A percentile compares a stretch with the other conserved stretches of the same genome.
Evolutionary conservation across 1,140 invertebrate species (phyloP).

Genomic region (Drosophila pallidifrons): DNA sequence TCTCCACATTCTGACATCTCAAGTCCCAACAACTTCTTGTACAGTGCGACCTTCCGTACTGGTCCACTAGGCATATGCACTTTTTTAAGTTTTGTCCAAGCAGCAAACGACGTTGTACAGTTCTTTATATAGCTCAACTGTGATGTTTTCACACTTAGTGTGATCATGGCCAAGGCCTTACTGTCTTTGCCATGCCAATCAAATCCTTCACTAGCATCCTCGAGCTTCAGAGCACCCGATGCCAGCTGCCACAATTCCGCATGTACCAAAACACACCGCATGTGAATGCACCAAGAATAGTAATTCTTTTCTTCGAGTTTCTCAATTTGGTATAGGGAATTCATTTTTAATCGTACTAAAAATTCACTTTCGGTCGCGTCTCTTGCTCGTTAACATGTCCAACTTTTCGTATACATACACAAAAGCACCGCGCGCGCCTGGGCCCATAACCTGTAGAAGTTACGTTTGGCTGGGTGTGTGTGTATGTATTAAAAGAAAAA

Average conservation of each 20-base stretch:
- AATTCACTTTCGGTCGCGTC: too few relatives aligned
- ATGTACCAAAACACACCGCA: slow-evolving; percentile 16
- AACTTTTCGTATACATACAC: too few relatives aligned
- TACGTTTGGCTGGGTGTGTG: too few relatives aligned
- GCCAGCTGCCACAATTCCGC: not conserved
- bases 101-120: not conserved
- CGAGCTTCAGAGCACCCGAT: not conserved
- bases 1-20: too few relatives aligned
- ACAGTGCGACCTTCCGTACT: slow-evolving; percentile 8
- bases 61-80: slow-evolving; percentile 24
- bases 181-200: not conserved
- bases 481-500: too few relatives aligned
- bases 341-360: too few relatives aligned
- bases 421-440: too few relatives aligned
- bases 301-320: slow-evolving; percentile 22
- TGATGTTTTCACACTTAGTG: not conserved
- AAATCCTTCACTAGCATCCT: not conserved
- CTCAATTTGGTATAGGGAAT: slow-evolving; percentile 12
- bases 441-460: too few relatives aligned
- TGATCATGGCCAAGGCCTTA: slow-evolving; percentile 17
- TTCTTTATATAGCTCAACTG: slow-evolving; percentile 17
- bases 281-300: slow-evolving; percentile 26
- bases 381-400: too few relatives aligned
- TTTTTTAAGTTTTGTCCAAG: slow-evolving; percentile 11
- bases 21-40: slow-evolving; percentile 18